Percentiles rank a stretch among this genome's conserved stretches.
Evolutionary conservation across 2,888 invertebrate genomes (phyloP).

Genomic region (Drosophila imparisetae): DNA sequence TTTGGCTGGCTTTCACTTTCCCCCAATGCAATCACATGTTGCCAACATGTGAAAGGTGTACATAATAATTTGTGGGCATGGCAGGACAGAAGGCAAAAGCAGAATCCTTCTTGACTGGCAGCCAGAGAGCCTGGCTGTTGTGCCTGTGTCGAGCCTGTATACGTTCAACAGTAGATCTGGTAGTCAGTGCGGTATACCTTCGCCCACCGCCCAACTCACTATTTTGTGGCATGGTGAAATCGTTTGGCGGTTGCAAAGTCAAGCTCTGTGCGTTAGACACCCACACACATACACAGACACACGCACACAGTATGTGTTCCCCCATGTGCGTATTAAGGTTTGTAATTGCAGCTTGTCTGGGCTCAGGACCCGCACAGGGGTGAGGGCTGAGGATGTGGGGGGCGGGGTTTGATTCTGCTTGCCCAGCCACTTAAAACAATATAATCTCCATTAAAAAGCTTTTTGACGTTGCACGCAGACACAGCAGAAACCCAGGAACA

Average conservation of each 20-base stretch:
- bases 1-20: constrained; percentile 68
- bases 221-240: constrained; percentile 60
- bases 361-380: constrained; percentile 6
- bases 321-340: constrained; percentile 76
- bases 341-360: constrained; percentile 81
- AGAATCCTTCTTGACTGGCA: constrained; percentile 14
- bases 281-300: neutral
- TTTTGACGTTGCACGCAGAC: constrained; percentile 71
- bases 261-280: constrained; percentile 42
- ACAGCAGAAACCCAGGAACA: neutral
- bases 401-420: neutral
- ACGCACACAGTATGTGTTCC: constrained; percentile 2
- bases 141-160: constrained; percentile 1
- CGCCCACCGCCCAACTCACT: neutral
- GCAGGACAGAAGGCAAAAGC: constrained; percentile 12
- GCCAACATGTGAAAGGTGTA: constrained; percentile 80
- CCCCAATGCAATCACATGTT: constrained; percentile 76
- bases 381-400: neutral
- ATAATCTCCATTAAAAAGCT: constrained; percentile 82
- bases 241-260: constrained; percentile 73
- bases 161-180: neutral
- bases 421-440: constrained; percentile 78
- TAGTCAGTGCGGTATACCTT: neutral
- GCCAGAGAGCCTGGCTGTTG: neutral
- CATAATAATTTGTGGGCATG: constrained; percentile 69